Percentiles rank a stretch among this genome's conserved stretches.
Conservation (phyloP, 1,140 invertebrate species). For the Hyphantria cunea region DNA sequence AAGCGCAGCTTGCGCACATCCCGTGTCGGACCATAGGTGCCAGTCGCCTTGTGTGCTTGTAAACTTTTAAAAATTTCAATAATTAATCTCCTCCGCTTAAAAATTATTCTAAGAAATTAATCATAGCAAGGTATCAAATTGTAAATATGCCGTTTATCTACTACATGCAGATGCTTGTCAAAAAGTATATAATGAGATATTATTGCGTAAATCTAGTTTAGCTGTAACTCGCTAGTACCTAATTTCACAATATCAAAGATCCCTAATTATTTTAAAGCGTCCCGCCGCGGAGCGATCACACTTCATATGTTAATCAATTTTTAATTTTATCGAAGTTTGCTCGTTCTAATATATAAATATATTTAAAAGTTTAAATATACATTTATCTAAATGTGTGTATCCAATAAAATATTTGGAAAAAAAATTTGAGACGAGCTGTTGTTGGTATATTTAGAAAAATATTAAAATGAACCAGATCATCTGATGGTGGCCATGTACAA, state of each 20-base stretch:
- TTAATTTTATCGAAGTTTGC: conserved; percentile 81
- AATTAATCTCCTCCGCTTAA: conserved; percentile 64
- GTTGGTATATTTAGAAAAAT: conserved; percentile 81
- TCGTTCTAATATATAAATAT: conserved; percentile 81
- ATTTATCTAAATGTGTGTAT: conserved; percentile 71
- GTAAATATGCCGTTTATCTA: conserved; percentile 66
- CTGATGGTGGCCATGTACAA: conserved; percentile 81
- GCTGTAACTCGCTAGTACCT: conserved; percentile 79
- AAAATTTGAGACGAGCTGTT: conserved; percentile 73
- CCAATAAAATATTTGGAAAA: conserved; percentile 74
- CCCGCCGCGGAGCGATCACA: conserved; percentile 53
- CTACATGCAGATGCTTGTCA: conserved; percentile 66
- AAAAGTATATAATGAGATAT: conserved; percentile 73
- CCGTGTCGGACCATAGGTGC: conserved; percentile 42
- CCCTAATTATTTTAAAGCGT: conserved; percentile 72
- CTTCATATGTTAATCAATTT: conserved; percentile 78
- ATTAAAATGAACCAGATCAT: conserved; percentile 79
- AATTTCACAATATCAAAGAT: conserved; percentile 78
- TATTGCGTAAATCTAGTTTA: conserved; percentile 74
- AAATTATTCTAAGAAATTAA: conserved; percentile 53
- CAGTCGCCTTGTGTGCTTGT: conserved; percentile 73
- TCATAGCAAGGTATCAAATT: conserved; percentile 61
- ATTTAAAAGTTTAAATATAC: conserved; percentile 78
- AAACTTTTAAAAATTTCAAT: conserved; percentile 55
- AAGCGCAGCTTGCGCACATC: conserved; percentile 8